Base-by-base conservation (phyloP, 2,888 invertebrate species). In the Congeria kusceri region DNA sequence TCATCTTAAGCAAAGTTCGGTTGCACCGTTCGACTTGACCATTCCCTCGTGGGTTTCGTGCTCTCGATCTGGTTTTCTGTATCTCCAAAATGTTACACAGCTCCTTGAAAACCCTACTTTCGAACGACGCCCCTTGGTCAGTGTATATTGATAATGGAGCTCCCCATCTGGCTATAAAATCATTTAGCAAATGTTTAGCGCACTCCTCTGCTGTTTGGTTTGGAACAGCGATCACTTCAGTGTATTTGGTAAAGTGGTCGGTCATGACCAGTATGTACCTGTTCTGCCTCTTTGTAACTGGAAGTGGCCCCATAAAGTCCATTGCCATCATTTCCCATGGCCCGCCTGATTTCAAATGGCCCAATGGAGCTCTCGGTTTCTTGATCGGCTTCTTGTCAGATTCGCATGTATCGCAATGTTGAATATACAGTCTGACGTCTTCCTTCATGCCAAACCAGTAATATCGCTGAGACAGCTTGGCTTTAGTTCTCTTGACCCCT, bases 11-110 rank as follows among this genome's bases (percentile, higher is more conserved):
- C 11, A 78, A 46, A 23, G 67, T 78, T 25, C 67, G 53, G 57
- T 75, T 82, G 46, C 68, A 62, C 57, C 78, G 64, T 49, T 82
- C 79, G 9, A 57, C 49, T 59, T 72, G 67, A 9, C 82, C 78
- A 72, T 82, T 79, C 13, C 75, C 59, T 39, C 61, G 32, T 3
- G 75, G 82, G 32, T 76, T 69, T 29, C 69, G 11, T 13, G 73
- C 71, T 44, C 72, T 49, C 4, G 71, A 78, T 46, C 64, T n/a
- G 9, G 82, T 79, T 39, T 76, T 82, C n/a, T 71, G 29, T n/a
- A 80, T 59, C 27, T 66, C 67, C 18, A 69, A 44, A 5, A 63
- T 28, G 9, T 39, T 27, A 44, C 75, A 75, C n/a, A 63, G 23
- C 23, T 64, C 62, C 29, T 63, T 29, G 29, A 75, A 69, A 20